A percentile compares a stretch with the other conserved stretches of the same genome.
Conservation (phyloP, 2,113 vertebrate species). For the Phaethon lepturus region DNA sequence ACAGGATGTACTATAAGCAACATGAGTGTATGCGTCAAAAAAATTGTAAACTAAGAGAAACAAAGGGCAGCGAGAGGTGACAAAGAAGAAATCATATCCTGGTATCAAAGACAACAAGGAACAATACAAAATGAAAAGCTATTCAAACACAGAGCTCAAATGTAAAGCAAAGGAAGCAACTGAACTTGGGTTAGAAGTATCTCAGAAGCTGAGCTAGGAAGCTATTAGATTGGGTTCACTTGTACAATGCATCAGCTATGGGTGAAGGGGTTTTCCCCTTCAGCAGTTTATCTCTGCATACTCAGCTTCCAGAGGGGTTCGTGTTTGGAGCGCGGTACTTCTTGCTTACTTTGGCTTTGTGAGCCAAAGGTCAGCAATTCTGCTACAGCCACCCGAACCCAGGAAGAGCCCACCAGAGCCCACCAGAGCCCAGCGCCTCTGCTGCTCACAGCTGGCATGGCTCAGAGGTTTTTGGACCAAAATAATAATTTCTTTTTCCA, state of each 20-base stretch:
- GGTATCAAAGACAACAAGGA: background rate
- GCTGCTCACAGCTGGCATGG: background rate
- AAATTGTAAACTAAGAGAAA: background rate
- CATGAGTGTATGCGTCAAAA: rapidly evolving
- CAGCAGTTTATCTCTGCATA: background rate
- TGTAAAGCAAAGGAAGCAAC: background rate
- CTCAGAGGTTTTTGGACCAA: background rate
- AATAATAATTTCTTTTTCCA: background rate
- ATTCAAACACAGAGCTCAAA: background rate
- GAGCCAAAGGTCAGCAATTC: background rate
- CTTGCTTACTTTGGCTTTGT: background rate
- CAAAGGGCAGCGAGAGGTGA: background rate
- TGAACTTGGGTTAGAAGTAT: background rate
- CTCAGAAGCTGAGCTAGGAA: background rate
- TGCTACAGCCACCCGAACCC: background rate
- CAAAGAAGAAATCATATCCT: background rate
- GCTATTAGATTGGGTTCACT: background rate
- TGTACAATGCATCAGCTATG: background rate
- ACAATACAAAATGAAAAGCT: background rate
- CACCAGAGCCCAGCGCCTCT: background rate
- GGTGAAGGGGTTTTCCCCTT: background rate
- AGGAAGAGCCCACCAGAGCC: background rate
- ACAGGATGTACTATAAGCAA: background rate
- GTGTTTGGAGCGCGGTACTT: background rate
- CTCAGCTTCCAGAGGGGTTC: background rate